Conservation (phyloP, 2,797 vertebrate species). For the Coracias cyanogaster region DNA sequence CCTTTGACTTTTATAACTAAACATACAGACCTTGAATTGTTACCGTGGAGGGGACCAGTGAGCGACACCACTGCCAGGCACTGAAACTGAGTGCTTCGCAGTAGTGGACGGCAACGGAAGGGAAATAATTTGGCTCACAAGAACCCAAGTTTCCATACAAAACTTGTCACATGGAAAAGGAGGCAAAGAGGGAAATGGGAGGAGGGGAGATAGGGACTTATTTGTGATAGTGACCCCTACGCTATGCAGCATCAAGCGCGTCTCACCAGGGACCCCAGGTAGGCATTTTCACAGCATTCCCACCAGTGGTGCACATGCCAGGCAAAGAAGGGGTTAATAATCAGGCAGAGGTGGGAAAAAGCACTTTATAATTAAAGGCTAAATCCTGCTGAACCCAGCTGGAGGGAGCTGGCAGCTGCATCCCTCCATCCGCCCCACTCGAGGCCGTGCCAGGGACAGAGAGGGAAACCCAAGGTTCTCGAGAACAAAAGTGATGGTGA, state of each 20-base stretch:
- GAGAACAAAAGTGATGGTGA: accelerated
- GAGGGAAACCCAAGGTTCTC: neutral
- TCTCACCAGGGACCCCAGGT: neutral
- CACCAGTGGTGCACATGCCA: accelerated
- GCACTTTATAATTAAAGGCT: neutral
- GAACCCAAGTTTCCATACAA: neutral
- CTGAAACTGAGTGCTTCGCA: neutral
- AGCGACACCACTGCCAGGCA: slow-evolving; percentile 15
- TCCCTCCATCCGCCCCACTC: accelerated
- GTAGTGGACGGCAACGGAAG: neutral
- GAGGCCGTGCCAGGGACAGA: accelerated
- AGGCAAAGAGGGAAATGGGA: neutral
- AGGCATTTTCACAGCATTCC: accelerated
- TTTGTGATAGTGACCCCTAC: neutral
- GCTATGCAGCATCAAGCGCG: neutral
- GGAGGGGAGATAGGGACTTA: neutral
- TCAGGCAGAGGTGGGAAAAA: neutral
- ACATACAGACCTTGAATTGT: slow-evolving; percentile 58
- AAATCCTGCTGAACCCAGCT: neutral
- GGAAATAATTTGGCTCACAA: neutral
- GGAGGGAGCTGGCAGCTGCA: neutral
- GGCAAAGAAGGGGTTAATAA: slow-evolving; percentile 19
- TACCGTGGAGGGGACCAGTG: slow-evolving; percentile 11
- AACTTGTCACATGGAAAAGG: neutral
- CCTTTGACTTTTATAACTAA: slow-evolving; percentile 78